Conservation (phyloP, 2,888 invertebrate species). For the Scaptodrosophila latifasciaeformis region DNA sequence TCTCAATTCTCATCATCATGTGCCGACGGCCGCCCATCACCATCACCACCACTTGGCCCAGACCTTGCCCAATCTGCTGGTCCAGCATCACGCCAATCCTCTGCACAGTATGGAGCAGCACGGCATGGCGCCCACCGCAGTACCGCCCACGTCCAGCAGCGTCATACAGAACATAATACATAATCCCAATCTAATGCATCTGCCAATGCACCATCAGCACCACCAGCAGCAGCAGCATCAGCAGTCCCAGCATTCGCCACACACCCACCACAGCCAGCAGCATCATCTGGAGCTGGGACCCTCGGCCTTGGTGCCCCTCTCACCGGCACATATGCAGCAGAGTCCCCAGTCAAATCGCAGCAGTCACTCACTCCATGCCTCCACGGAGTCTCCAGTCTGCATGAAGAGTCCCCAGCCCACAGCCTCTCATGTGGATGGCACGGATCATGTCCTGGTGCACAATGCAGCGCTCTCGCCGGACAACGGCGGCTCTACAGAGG, state of each 20-base stretch:
- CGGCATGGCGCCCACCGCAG: slow-evolving; percentile 20
- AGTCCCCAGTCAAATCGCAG: slow-evolving; percentile 69
- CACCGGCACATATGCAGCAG: slow-evolving; percentile 55
- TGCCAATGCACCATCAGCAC: slow-evolving; percentile 52
- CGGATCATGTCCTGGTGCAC: slow-evolving; percentile 31
- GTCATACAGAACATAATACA: slow-evolving; percentile 72
- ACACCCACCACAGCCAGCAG: slow-evolving; percentile 47
- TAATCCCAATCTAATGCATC: slow-evolving; percentile 71
- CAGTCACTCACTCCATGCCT: slow-evolving; percentile 55
- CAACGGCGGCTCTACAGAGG: slow-evolving; percentile 23
- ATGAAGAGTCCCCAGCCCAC: slow-evolving; percentile 53
- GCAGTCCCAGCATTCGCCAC: slow-evolving; percentile 52
- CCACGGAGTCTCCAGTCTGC: slow-evolving; percentile 47
- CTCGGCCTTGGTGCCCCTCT: slow-evolving; percentile 50
- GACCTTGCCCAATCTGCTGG: slow-evolving; percentile 59
- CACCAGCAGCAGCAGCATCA: slow-evolving; percentile 46
- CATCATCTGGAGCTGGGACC: slow-evolving; percentile 49
- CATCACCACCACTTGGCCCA: slow-evolving; percentile 64
- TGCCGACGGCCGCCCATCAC: slow-evolving; percentile 34
- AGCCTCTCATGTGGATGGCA: slow-evolving; percentile 12
- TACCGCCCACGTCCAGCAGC: slow-evolving; percentile 42
- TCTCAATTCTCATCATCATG: slow-evolving; percentile 22
- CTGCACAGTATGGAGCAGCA: slow-evolving; percentile 47
- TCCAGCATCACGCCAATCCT: slow-evolving; percentile 56
- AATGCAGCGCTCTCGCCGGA: slow-evolving; percentile 42